Conservation (phyloP, 2,888 invertebrate genomes). For the Parnassius smintheus region DNA sequence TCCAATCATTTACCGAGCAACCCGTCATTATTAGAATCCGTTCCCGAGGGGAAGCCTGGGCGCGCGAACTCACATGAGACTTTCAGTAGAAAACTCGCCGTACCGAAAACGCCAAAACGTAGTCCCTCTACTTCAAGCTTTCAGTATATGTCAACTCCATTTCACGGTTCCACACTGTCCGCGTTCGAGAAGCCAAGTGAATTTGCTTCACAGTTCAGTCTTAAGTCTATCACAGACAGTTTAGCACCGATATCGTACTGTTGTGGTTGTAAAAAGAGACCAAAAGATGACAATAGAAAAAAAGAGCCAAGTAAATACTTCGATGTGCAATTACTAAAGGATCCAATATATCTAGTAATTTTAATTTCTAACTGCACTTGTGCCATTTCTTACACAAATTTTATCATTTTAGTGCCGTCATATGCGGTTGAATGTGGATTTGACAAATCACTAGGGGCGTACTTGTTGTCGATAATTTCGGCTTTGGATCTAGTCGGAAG, state of each 20-base stretch:
- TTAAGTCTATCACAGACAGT: constrained; percentile 84
- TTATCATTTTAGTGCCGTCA: constrained; percentile 89
- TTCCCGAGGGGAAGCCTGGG: constrained; percentile 82
- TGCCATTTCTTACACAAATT: constrained; percentile 93
- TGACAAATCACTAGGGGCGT: constrained; percentile 86
- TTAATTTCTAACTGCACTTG: constrained; percentile 92
- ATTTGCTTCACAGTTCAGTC: constrained; percentile 88
- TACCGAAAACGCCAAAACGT: constrained; percentile 80
- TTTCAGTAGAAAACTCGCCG: constrained; percentile 61
- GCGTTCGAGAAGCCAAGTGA: constrained; percentile 88
- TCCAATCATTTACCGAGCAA: constrained; percentile 83
- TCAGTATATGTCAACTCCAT: constrained; percentile 91
- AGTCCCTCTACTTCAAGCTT: constrained; percentile 91
- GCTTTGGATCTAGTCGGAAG: constrained; percentile 90
- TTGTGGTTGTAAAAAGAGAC: constrained; percentile 60
- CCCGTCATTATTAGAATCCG: constrained; percentile 83
- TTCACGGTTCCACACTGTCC: constrained; percentile 91
- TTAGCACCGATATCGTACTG: constrained; percentile 70
- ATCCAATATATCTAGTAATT: constrained; percentile 91
- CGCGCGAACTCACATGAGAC: constrained; percentile 63
- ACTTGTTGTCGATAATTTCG: constrained; percentile 90
- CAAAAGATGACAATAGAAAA: constrained; percentile 54
- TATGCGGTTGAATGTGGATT: constrained; percentile 87
- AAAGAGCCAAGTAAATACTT: constrained; percentile 84
- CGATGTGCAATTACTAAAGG: constrained; percentile 86